Conservation (phyloP, 1,140 invertebrate species). For the Colletes gigas region DNA sequence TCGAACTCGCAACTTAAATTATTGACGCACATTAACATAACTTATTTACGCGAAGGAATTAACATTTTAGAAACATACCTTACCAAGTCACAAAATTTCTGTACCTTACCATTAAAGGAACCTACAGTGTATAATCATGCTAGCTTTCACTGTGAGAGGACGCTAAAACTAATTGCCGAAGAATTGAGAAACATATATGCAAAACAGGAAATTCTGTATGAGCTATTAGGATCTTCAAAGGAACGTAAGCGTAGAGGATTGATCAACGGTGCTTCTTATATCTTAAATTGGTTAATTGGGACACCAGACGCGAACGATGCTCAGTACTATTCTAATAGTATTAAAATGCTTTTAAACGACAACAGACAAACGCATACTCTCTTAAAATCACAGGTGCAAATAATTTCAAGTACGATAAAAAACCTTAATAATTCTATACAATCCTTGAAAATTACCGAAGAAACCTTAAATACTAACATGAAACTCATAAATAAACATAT, state of each 20-base stretch:
- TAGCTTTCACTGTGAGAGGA: neutral
- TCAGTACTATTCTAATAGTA: constrained; percentile 6
- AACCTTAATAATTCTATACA: constrained; percentile 19
- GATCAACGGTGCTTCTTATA: neutral
- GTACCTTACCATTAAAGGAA: neutral
- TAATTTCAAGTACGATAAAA: neutral
- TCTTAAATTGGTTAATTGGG: neutral
- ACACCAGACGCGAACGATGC: neutral
- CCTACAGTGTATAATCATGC: neutral
- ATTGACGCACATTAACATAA: neutral
- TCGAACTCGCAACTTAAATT: neutral
- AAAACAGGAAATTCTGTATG: neutral
- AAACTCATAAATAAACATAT: neutral
- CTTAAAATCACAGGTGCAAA: neutral
- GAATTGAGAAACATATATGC: neutral
- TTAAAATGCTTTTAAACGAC: neutral
- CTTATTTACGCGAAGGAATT: neutral
- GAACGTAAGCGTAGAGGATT: neutral
- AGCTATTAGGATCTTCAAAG: neutral
- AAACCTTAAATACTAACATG: neutral
- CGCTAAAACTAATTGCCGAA: neutral
- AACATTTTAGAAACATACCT: neutral
- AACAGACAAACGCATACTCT: neutral
- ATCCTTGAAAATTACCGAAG: neutral
- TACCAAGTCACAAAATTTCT: neutral